These are phyloP conservation scores for Protosalanx chinensis DNA, from an alignment of 2,797 vertebrate species.

Conservation along the genomic window DNA sequence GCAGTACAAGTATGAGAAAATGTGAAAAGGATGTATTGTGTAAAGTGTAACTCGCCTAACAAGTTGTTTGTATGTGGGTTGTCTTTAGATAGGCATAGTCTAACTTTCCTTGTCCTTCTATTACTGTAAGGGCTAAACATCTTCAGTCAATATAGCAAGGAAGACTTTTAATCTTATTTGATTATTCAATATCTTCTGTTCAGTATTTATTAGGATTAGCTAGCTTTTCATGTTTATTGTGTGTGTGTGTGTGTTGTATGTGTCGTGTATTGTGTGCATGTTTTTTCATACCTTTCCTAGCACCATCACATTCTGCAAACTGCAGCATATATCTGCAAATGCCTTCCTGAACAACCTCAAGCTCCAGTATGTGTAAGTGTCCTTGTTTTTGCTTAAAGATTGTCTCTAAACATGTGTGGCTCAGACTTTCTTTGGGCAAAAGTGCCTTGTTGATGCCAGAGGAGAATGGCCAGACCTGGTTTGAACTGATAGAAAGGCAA, in stretches of 20 bases:
- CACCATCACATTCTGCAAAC: constrained; percentile 70
- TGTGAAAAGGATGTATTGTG: too few relatives aligned
- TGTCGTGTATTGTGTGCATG: background rate
- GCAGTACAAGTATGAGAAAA: too few relatives aligned
- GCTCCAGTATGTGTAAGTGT: constrained; percentile 81
- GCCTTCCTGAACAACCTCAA: constrained; percentile 75
- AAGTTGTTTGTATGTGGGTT: too few relatives aligned
- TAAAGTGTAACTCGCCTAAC: too few relatives aligned
- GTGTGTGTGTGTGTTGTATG: constrained; percentile 17
- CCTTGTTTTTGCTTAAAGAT: constrained; percentile 32
- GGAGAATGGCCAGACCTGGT: too few relatives aligned
- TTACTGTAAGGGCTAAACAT: background rate
- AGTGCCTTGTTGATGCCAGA: too few relatives aligned
- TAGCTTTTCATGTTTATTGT: background rate
- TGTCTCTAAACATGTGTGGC: constrained; percentile 31
- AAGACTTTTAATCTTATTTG: background rate
- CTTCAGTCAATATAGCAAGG: background rate
- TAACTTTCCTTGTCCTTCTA: background rate
- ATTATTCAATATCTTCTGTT: background rate
- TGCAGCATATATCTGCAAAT: constrained; percentile 67
- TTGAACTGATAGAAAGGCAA: too few relatives aligned
- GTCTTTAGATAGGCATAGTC: too few relatives aligned
- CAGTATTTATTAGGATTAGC: background rate
- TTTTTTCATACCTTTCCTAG: constrained; percentile 50
- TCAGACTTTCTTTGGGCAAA: constrained; percentile 44